Evolutionary conservation across 2,888 invertebrate genomes (phyloP).

Genomic region (Apamea crenata): DNA sequence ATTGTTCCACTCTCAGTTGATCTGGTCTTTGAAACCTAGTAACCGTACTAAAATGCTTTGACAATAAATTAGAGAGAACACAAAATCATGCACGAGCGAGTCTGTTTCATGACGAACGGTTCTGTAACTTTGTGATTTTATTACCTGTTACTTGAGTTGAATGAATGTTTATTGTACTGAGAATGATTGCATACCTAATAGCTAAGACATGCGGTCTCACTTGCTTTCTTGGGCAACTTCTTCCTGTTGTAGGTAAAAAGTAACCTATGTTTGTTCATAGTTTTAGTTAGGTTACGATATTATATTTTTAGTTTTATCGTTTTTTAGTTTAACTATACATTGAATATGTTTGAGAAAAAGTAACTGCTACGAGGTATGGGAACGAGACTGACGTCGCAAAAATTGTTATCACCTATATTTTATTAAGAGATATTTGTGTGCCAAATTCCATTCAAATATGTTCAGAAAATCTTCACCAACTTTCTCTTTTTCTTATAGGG

Average conservation of each 20-base stretch:
- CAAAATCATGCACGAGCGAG: constrained; percentile 32
- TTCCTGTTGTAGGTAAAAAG: background rate
- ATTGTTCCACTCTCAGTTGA: background rate
- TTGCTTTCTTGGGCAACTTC: background rate
- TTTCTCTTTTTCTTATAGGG: background rate
- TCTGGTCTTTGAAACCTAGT: constrained; percentile 36
- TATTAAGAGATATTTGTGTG: background rate
- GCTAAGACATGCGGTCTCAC: background rate
- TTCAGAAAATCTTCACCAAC: background rate
- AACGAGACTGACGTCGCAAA: background rate
- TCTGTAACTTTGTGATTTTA: constrained; percentile 40
- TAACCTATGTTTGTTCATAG: background rate
- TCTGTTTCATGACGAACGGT: constrained; percentile 35
- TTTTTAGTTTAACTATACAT: background rate
- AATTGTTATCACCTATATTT: background rate
- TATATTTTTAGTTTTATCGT: background rate
- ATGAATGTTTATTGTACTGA: constrained; percentile 16
- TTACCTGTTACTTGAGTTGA: constrained; percentile 33
- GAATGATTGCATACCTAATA: background rate
- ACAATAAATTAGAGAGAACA: constrained; percentile 45
- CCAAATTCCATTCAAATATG: background rate
- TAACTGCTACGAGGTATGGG: background rate
- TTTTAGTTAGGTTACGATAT: background rate
- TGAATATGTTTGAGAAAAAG: no score
- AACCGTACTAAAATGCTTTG: constrained; percentile 47